Evolutionary conservation across 2,113 vertebrate genomes (phyloP), one percentile per base, ranked within the genome.

Genomic region (Oncorhynchus keta): DNA sequence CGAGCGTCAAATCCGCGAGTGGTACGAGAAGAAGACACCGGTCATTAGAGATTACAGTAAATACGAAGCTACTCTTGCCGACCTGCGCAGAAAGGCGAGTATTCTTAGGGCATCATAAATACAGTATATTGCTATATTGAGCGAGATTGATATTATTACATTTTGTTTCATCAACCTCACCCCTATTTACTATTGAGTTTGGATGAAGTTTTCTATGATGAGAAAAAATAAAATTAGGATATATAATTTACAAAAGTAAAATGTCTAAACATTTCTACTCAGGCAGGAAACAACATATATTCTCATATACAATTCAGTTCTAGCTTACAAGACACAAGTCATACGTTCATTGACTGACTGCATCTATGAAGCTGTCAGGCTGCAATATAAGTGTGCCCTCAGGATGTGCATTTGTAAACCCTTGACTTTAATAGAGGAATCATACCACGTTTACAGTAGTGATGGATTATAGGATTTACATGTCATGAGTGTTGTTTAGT

Each of bases 1-100:
- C 71, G 94, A 95, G 89, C 73, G 0, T 1, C 88, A 95, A 64
- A 95, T 95, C 89, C 92, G 87, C 0, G 89, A 93, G 76, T 93
- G 92, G 92, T 89, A 91, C 81, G 82, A 89, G 0, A 92, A 76
- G n/a, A 80, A 84, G 69, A 69, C 79, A n/a, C 87, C 86, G 0
- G 39, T 76, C 5, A 35, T 26, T 68, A 78, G 22, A 22, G 92
- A 94, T 89, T 94, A 93, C 91, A 93, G 91, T 91, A 85, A 83
- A 72, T 93, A 88, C 3, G 1, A 86, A 55, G 61, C 5, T 0
- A 79, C 80, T 81, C 79, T 94, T 55, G 61, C 22, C 0, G 92
- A 93, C 3, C 90, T 94, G 80, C 92, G 86, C 72, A 70, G 0
- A 4, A 92, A 94, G 91, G 93, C 93, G 32, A 83, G 82, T 11